phyloP scores from a whole-genome alignment of 2,113 vertebrate genomes.

The Festucalex cinctus region DNA sequence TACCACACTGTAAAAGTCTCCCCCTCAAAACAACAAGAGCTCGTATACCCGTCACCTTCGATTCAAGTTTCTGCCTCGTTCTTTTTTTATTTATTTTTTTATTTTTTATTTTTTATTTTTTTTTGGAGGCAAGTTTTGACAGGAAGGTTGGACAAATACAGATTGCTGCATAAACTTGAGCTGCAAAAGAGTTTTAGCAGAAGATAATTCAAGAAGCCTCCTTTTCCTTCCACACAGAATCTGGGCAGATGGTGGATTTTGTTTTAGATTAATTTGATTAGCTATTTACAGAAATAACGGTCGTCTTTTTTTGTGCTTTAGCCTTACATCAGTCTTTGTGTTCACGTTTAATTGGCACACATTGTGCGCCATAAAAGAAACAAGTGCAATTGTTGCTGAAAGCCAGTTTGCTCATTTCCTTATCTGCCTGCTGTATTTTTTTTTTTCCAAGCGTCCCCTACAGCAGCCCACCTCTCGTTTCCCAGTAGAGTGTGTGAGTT shows the following conservation, averaged over 20 bases:
- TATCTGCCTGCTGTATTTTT: conserved; percentile 3
- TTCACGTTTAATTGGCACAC: conserved; percentile 13
- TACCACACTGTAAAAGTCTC: conserved; percentile 3
- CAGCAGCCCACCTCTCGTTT: conserved; percentile 21
- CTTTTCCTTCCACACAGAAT: no score
- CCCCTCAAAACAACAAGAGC: conserved; percentile 10
- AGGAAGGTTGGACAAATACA: conserved; percentile 12
- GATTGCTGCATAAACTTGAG: conserved; percentile 20
- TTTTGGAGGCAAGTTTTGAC: conserved; percentile 15
- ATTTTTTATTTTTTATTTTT: no score
- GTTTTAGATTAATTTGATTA: no score
- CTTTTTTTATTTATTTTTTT: no score
- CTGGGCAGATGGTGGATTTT: no score
- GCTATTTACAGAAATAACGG: background rate
- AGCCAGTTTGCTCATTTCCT: conserved; percentile 4
- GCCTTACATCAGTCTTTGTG: background rate
- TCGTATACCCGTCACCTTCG: conserved; percentile 36
- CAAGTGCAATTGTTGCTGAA: background rate
- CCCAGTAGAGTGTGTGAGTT: conserved; percentile 38
- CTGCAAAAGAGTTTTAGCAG: background rate
- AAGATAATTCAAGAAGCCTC: no score
- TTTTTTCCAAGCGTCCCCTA: background rate
- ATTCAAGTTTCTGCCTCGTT: conserved; percentile 30
- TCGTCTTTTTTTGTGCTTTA: background rate
- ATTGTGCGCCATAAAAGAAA: background rate